Conservation (phyloP, 2,113 vertebrate species). For the Lethenteron camtschaticum region DNA sequence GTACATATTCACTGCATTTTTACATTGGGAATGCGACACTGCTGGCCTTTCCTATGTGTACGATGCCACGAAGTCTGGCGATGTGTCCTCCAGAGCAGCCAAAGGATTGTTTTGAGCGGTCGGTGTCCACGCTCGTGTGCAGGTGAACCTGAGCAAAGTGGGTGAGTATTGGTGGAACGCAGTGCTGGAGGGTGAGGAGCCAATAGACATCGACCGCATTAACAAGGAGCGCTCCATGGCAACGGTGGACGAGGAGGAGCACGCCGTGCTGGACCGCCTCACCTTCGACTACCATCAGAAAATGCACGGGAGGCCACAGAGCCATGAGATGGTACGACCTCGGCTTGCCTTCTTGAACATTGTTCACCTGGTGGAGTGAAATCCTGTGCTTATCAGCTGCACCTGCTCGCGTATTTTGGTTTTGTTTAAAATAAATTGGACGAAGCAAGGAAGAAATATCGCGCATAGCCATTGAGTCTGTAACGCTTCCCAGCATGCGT, state of each 20-base stretch:
- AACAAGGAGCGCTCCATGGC: constrained; percentile 92
- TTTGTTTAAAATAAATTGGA: background rate
- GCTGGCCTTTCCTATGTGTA: too few relatives aligned
- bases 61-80: too few relatives aligned
- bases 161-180: constrained; percentile 88
- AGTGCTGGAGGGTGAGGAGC: constrained; percentile 60
- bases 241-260: constrained; percentile 71
- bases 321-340: constrained; percentile 60
- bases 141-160: constrained; percentile 65
- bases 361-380: background rate
- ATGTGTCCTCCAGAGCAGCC: too few relatives aligned
- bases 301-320: constrained; percentile 84
- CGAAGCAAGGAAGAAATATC: background rate
- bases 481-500: background rate
- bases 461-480: background rate
- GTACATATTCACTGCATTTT: too few relatives aligned
- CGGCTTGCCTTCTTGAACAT: background rate
- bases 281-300: constrained; percentile 93
- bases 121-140: constrained; percentile 4
- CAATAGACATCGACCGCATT: constrained; percentile 70
- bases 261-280: constrained; percentile 73
- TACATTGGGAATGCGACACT: too few relatives aligned
- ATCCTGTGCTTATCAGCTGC: background rate
- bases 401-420: background rate
- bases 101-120: too few relatives aligned